Conservation (phyloP, 1,140 invertebrate genomes). For the Micrasema minimum region DNA sequence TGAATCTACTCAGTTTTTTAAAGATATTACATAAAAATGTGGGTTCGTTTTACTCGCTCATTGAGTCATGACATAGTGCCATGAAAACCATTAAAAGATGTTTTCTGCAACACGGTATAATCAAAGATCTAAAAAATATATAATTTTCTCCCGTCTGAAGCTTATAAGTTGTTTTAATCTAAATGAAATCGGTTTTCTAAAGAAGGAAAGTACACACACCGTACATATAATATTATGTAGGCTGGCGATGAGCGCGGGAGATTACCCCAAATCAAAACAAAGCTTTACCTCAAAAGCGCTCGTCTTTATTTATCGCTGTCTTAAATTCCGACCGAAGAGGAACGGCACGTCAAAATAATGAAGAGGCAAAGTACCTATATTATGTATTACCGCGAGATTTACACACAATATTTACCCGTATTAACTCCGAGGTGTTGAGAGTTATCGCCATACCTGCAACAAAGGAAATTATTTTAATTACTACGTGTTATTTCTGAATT, state of each 20-base stretch:
- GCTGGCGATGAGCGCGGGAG: conserved; percentile 1
- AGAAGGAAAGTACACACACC: neutral
- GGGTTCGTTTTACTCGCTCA: no score
- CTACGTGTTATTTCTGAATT: conserved; percentile 9
- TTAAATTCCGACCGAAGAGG: conserved; percentile 2
- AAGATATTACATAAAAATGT: no score
- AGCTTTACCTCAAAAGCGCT: conserved; percentile 11
- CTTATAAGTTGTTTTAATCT: conserved; percentile 5
- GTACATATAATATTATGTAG: no score
- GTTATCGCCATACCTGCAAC: conserved; percentile 14
- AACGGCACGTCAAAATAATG: conserved; percentile 18
- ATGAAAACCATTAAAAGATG: no score
- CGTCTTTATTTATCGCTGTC: neutral
- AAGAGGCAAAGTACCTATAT: conserved; percentile 4
- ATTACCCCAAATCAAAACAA: conserved; percentile 14
- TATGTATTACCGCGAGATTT: conserved; percentile 9
- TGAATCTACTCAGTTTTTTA: no score
- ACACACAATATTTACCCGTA: conserved; percentile 10
- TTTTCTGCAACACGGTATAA: no score
- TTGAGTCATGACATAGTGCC: no score
- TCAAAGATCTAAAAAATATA: no score
- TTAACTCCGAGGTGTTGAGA: conserved; percentile 16
- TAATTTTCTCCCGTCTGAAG: no score
- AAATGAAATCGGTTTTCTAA: conserved; percentile 1
- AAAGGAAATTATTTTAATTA: conserved; percentile 23